phyloP scores from a whole-genome alignment of 2,113 vertebrate genomes.

The Alexandromys fortis region DNA sequence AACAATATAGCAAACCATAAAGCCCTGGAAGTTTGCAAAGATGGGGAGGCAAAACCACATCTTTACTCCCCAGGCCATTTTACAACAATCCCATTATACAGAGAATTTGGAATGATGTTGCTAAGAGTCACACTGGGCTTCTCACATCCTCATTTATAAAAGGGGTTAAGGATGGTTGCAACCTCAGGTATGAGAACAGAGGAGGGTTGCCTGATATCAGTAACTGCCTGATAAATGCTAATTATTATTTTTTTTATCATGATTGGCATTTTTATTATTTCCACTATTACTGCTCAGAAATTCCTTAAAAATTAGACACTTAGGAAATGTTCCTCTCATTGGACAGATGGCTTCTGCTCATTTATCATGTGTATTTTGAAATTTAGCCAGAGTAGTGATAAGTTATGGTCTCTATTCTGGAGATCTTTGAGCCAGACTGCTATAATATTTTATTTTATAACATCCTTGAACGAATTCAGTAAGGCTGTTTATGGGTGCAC shows the following conservation, averaged over 20 bases:
- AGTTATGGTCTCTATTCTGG: constrained; percentile 78
- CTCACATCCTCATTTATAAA: constrained; percentile 41
- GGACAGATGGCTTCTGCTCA: constrained; percentile 60
- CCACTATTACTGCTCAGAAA: constrained; percentile 3
- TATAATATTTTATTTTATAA: constrained; percentile 85
- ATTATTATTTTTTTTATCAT: background rate
- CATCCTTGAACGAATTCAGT: constrained; percentile 79
- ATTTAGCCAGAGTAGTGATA: constrained; percentile 77
- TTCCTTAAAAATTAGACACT: constrained; percentile 36
- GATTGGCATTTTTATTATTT: constrained; percentile 30
- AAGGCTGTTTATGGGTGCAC: constrained; percentile 77
- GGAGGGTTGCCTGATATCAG: background rate
- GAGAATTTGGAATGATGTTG: constrained; percentile 3
- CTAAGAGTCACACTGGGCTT: background rate
- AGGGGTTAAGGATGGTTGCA: background rate
- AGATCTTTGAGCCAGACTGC: constrained; percentile 81
- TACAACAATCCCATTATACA: background rate
- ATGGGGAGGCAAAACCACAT: background rate
- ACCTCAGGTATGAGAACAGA: background rate
- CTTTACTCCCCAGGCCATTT: background rate
- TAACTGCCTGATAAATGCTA: background rate
- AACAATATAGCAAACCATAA: background rate
- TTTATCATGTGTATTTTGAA: constrained; percentile 77
- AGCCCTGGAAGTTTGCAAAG: constrained; percentile 48
- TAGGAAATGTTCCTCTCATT: constrained; percentile 52